A percentile compares a stretch with the other conserved stretches of the same genome.
Evolutionary conservation across 2,888 invertebrate species (phyloP).

Genomic region (Mythimna ferrago): DNA sequence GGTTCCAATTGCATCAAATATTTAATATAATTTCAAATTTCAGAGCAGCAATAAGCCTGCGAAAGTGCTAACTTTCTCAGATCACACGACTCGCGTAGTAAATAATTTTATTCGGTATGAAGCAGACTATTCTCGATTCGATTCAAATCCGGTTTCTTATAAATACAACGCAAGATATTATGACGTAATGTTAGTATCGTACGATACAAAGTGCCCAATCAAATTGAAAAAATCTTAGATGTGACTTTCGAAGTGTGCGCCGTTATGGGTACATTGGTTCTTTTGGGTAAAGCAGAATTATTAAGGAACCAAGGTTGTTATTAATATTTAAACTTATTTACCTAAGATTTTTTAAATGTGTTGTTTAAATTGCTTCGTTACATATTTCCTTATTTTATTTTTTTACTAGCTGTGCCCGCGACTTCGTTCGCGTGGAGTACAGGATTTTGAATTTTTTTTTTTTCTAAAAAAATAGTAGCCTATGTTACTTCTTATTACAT

Average conservation of each 20-base stretch:
- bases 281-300: neutral
- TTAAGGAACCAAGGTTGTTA: neutral
- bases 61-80: constrained; percentile 1
- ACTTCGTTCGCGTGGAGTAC: too few species aligned
- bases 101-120: neutral
- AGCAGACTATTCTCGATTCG: constrained; percentile 10
- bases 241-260: neutral
- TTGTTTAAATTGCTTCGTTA: neutral
- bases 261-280: neutral
- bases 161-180: constrained; percentile 11
- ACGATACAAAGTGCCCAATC: constrained; percentile 38
- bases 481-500: too few species aligned
- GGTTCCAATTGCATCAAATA: neutral
- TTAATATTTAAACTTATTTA: too few species aligned
- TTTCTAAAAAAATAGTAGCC: too few species aligned
- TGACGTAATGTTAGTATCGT: constrained; percentile 32
- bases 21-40: neutral
- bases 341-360: too few species aligned
- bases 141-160: constrained; percentile 45
- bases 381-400: too few species aligned
- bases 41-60: neutral
- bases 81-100: neutral
- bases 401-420: too few species aligned
- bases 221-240: neutral
- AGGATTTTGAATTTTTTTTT: too few species aligned